Conservation (phyloP, 2,888 invertebrate species). For the Xiphydria camelus region DNA sequence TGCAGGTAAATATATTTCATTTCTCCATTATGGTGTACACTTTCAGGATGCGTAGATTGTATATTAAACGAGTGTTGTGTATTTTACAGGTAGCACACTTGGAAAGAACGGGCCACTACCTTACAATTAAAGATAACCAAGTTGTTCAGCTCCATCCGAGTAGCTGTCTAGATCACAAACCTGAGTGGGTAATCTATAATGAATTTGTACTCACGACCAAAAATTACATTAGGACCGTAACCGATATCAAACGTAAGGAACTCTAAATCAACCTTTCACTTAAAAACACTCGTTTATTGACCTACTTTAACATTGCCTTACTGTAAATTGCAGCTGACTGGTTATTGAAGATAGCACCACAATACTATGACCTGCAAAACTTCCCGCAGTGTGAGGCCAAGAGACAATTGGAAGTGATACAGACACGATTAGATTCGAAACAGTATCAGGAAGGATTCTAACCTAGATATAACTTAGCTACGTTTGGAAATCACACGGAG, state of each 20-base stretch:
- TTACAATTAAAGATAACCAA: constrained; percentile 99
- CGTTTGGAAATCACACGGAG: constrained; percentile 30
- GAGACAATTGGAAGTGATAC: constrained; percentile 85
- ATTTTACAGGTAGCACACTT: constrained; percentile 84
- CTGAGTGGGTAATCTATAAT: constrained; percentile 99
- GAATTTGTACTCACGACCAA: constrained; percentile 99
- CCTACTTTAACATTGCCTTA: no score
- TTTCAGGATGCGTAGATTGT: no score
- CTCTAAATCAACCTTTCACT: constrained; percentile 4
- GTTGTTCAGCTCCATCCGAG: constrained; percentile 98
- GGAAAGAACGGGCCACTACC: constrained; percentile 96
- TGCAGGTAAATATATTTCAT: constrained; percentile 77
- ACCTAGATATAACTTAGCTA: constrained; percentile 42
- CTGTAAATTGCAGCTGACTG: constrained; percentile 84
- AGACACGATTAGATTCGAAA: constrained; percentile 82
- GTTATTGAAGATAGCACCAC: constrained; percentile 93
- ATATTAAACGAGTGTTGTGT: no score
- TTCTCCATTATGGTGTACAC: not conserved
- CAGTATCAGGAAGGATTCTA: constrained; percentile 90
- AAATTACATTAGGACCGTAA: constrained; percentile 98
- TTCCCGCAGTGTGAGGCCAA: constrained; percentile 98
- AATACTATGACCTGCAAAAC: constrained; percentile 97
- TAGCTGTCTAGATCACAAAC: constrained; percentile 98
- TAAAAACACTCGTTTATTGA: constrained; percentile 15
- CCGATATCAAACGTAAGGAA: constrained; percentile 93